A percentile compares a stretch with the other conserved stretches of the same genome.
These are phyloP conservation scores for Caenorhabditis elegans DNA, from an alignment of 1,140 invertebrate genomes.

Conservation along the genomic window WBcel235 BX284602.5:6397501-6398000, in stretches of 20 bases:
- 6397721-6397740: too few species aligned
- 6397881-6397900: slow-evolving; percentile 11
- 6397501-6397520: background rate
- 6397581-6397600: background rate
- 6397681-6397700: slow-evolving; percentile 1
- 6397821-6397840: slow-evolving; percentile 29
- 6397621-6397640: slow-evolving; percentile 27
- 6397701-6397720: background rate
- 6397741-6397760: too few species aligned
- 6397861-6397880: slow-evolving; percentile 20
- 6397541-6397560: slow-evolving; percentile 32
- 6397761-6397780: too few species aligned
- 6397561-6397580: slow-evolving; percentile 29
- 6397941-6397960: too few species aligned
- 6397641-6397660: slow-evolving; percentile 22
- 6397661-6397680: slow-evolving; percentile 30
- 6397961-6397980: too few species aligned
- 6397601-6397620: background rate
- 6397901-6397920: background rate
- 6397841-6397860: slow-evolving; percentile 24
- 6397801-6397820: background rate
- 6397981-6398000: too few species aligned
- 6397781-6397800: background rate
- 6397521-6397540: slow-evolving; percentile 23
- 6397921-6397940: too few species aligned